Evolutionary conservation across 2,113 vertebrate genomes (phyloP).

Genomic region (Sitta europaea): DNA sequence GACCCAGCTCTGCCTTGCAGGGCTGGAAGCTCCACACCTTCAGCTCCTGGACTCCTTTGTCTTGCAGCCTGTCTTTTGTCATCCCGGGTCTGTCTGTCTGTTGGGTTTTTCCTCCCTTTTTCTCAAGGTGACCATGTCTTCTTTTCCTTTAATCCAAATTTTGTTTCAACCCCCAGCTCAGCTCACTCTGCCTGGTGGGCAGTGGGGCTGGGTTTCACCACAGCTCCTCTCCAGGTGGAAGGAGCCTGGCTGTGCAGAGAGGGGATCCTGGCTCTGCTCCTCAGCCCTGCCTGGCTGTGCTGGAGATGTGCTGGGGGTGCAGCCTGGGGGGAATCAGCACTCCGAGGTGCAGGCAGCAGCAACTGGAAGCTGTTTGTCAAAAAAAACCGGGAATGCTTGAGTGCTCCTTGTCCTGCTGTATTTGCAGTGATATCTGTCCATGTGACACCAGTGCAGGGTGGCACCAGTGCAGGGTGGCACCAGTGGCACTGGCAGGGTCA

Average conservation of each 20-base stretch:
- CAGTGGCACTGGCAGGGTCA: not conserved
- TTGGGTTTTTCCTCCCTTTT: not conserved
- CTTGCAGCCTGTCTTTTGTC: not conserved
- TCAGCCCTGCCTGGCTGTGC: not conserved
- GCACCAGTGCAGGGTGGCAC: not conserved
- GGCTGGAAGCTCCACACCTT: accelerated
- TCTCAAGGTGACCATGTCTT: slow-evolving; percentile 2
- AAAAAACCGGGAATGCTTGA: accelerated
- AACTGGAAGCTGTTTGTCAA: not conserved
- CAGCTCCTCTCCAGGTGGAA: not conserved
- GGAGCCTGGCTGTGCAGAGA: not conserved
- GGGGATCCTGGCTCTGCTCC: not conserved
- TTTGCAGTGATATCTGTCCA: not conserved
- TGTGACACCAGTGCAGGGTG: not conserved
- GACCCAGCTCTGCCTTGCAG: not conserved
- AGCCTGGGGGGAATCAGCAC: not conserved
- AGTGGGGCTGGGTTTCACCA: not conserved
- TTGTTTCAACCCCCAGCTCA: not conserved
- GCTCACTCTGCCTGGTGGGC: not conserved
- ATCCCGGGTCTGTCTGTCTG: accelerated
- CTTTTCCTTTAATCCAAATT: not conserved
- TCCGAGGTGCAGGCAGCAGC: not conserved
- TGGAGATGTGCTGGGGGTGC: not conserved
- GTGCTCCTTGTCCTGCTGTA: not conserved
- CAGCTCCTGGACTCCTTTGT: not conserved